Percentiles rank a stretch among this genome's conserved stretches.
Conservation (phyloP, 2,113 vertebrate genomes). For the Neodon shergylaensis region DNA sequence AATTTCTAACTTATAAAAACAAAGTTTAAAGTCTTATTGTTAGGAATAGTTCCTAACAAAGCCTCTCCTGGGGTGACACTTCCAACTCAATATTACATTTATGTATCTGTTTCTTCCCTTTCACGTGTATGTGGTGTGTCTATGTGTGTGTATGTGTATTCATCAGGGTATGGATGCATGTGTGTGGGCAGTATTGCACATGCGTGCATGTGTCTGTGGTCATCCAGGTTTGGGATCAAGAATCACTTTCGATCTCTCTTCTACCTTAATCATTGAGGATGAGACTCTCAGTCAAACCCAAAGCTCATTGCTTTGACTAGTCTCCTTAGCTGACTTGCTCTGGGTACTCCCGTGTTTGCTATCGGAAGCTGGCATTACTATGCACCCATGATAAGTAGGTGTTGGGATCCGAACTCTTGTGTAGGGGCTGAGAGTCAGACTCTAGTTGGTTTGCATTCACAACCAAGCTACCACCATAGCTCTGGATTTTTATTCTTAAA, state of each 20-base stretch:
- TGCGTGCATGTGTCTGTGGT: not conserved
- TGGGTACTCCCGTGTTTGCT: not conserved
- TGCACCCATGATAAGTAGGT: not conserved
- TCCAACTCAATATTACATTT: too few relatives aligned
- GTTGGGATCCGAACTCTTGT: not conserved
- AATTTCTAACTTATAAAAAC: not conserved
- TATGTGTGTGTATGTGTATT: not conserved
- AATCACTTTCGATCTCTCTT: not conserved
- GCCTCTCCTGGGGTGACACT: too few relatives aligned
- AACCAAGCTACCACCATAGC: not conserved
- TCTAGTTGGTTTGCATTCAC: not conserved
- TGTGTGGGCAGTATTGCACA: not conserved
- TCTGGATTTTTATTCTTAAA: conserved; percentile 31
- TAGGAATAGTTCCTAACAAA: too few relatives aligned
- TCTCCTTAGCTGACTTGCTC: not conserved
- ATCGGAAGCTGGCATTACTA: not conserved
- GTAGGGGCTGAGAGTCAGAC: not conserved
- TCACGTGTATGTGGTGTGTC: not conserved
- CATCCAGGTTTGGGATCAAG: not conserved
- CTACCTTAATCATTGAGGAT: not conserved
- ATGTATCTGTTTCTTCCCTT: not conserved
- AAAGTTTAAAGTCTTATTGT: not conserved
- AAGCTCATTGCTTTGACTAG: not conserved
- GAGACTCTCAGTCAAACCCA: not conserved
- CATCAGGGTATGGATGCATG: too few relatives aligned